These are phyloP conservation scores for Polymixis flavicincta DNA, from an alignment of 2,888 invertebrate species.

Conservation along the genomic window DNA sequence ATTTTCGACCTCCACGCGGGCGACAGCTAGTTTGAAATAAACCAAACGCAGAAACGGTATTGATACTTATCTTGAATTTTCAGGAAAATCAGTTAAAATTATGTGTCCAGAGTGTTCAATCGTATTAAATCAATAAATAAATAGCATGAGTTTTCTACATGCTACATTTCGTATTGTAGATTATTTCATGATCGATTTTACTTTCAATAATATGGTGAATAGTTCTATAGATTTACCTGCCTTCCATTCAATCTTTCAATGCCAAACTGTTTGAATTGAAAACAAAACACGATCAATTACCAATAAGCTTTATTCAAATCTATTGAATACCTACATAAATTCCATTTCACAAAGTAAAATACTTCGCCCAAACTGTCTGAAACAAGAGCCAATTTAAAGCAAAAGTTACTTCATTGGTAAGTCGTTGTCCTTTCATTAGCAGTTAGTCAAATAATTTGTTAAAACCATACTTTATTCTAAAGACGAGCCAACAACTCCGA, in stretches of 20 bases:
- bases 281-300: neutral
- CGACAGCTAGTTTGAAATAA: too few relatives aligned
- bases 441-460: slow-evolving; percentile 41
- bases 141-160: too few relatives aligned
- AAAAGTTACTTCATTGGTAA: slow-evolving; percentile 14
- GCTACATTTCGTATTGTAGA: neutral
- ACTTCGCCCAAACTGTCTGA: slow-evolving; percentile 1
- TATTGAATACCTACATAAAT: slow-evolving; percentile 9
- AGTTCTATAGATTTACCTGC: too few relatives aligned
- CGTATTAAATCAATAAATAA: neutral
- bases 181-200: neutral
- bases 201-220: neutral
- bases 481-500: slow-evolving; percentile 2
- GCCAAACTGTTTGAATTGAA: neutral
- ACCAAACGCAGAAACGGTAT: too few relatives aligned
- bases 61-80: too few relatives aligned
- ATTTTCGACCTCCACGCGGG: too few relatives aligned
- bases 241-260: neutral
- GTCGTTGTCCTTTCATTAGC: slow-evolving; percentile 35
- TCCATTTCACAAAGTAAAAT: neutral
- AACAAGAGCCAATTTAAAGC: slow-evolving; percentile 17
- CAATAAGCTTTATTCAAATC: slow-evolving; percentile 6
- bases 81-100: neutral
- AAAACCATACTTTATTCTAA: slow-evolving; percentile 21
- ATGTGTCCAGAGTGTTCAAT: neutral